A percentile compares a stretch with the other conserved stretches of the same genome.
These are phyloP conservation scores for Amphiprion percula DNA, from an alignment of 2,113 vertebrate species.

Conservation along the genomic window DNA sequence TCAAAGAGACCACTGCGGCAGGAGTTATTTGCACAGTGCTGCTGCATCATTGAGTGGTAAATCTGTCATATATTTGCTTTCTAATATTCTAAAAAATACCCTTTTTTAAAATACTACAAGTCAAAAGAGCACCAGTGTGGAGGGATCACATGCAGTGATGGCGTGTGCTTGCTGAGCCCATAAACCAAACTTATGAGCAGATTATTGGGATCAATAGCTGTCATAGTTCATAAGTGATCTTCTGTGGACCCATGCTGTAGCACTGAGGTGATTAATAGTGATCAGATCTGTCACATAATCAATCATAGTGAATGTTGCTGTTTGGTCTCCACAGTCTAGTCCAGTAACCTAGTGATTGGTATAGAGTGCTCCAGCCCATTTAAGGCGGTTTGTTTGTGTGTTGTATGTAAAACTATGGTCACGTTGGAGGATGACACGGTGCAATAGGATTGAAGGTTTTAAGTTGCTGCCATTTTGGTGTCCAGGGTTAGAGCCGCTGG, in stretches of 20 bases:
- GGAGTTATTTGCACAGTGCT: conserved; percentile 17
- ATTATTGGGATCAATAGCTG: conserved; percentile 60
- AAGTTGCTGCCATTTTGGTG: conserved; percentile 82
- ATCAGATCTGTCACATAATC: conserved; percentile 11
- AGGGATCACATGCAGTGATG: background rate
- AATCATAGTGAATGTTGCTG: background rate
- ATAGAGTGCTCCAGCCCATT: conserved; percentile 1
- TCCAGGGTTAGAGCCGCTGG: conserved; percentile 62
- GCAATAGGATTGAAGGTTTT: conserved; percentile 83
- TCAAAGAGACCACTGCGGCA: conserved; percentile 5
- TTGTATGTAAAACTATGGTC: conserved; percentile 47
- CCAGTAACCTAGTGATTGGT: conserved; percentile 6
- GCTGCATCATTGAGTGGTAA: background rate
- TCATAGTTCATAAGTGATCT: conserved; percentile 36
- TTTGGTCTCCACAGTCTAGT: background rate
- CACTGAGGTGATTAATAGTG: conserved; percentile 6
- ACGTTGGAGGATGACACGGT: conserved; percentile 68
- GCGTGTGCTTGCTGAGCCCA: conserved; percentile 27
- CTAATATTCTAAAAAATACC: background rate
- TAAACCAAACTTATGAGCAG: conserved; percentile 47
- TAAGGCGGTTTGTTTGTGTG: conserved; percentile 40
- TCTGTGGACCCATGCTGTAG: background rate
- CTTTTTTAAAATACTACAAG: background rate
- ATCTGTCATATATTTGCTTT: background rate
- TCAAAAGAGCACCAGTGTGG: background rate